Conservation (phyloP, 2,113 vertebrate genomes). For the Danionella cerebrum region DNA sequence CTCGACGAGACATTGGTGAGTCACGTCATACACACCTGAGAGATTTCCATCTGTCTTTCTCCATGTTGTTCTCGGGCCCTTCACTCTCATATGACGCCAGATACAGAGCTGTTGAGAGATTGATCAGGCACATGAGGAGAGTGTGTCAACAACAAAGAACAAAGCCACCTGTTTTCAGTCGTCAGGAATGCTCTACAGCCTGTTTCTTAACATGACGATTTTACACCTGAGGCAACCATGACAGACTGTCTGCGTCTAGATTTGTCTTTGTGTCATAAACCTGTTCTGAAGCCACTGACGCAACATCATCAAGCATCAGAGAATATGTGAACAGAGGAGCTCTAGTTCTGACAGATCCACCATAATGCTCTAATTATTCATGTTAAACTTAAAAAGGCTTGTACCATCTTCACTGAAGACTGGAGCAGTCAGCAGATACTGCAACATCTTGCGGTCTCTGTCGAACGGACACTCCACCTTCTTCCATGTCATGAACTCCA, state of each 20-base stretch:
- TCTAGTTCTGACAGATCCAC: not conserved
- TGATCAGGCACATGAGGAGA: conserved; percentile 23
- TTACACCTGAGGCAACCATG: conserved; percentile 4
- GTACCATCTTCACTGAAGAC: conserved; percentile 86
- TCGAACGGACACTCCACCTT: conserved; percentile 92
- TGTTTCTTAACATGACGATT: not conserved
- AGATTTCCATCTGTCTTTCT: conserved; percentile 94
- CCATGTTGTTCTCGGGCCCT: conserved; percentile 87
- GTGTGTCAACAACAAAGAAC: conserved; percentile 5
- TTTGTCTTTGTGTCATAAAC: too few relatives aligned
- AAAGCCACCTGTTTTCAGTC: conserved; percentile 13
- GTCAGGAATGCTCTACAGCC: not conserved
- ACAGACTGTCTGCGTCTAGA: not conserved
- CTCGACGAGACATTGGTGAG: not conserved
- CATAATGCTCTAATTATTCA: too few relatives aligned
- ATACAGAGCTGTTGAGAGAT: conserved; percentile 74
- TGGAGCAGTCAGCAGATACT: conserved; percentile 82
- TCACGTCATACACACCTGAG: conserved; percentile 73
- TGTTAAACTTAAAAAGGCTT: conserved; percentile 33
- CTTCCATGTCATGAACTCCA: conserved; percentile 91
- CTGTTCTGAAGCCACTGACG: too few relatives aligned
- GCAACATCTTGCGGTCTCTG: conserved; percentile 82
- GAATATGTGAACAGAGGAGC: not conserved
- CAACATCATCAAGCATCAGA: too few relatives aligned
- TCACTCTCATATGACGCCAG: conserved; percentile 91